Evolutionary conservation across 2,888 invertebrate species (phyloP), one percentile per base, ranked within the genome.

Genomic region (Ganaspis brasiliensis): DNA sequence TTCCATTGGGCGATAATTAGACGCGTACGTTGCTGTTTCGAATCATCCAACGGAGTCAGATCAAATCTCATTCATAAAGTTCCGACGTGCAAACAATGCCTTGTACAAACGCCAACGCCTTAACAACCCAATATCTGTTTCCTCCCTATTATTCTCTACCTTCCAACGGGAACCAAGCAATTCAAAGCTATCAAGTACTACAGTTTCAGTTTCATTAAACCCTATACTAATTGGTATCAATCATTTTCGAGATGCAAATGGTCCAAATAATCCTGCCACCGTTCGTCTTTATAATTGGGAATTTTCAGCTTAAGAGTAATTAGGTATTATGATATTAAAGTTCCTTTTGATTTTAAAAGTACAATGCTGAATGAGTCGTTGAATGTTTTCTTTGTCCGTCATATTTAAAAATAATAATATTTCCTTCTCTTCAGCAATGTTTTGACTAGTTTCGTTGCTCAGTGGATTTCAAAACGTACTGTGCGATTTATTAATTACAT

Each of bases 1-100:
- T 79, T 78, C 67, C 73, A 75, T 56, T 74, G 77, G 79, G 74
- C 79, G 76, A 83, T 84, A 84, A 86, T 86, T 86, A 86, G 85
- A 84, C 83, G 81, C 79, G 79, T 77, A 83, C 80, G 75, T 74
- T 78, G 78, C 75, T 74, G 79, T 61, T 71, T 79, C 75, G 75
- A 83, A 80, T 24, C 21, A 56, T 56, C 52, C n/a, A 19, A 24
- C 56, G 6, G 24, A 56, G 59, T 14, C 59, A 59, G 31, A 59
- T 59, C 59, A 59, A 35, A 59, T 16, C 59, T 59, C 59, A 59
- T 59, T 56, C 59, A 59, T 59, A 59, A 59, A 31, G 10, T 59
- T 35, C 59, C 35, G 31, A 59, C 59, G 10, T n/a, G 9, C 35
- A 59, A 59, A 59, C 59, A 59, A 67, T 67, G 40, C 63, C n/a